phyloP scores from a whole-genome alignment of 2,113 vertebrate species.

The Forbesichthys agassizii region DNA sequence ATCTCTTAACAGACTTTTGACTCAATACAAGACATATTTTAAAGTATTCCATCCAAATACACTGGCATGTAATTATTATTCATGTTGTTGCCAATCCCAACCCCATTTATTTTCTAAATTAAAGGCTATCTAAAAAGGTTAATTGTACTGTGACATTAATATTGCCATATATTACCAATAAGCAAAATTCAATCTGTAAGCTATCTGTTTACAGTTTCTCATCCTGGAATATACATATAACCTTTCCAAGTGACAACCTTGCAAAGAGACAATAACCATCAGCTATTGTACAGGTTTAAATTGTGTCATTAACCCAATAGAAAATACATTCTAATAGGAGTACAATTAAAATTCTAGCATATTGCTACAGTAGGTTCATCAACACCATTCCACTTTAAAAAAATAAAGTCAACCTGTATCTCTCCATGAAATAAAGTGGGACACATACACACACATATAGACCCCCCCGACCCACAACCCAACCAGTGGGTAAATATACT shows the following conservation, averaged over 20 bases:
- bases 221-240: conserved; percentile 20
- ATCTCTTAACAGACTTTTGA: neutral
- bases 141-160: conserved; percentile 30
- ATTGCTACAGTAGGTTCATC: no score
- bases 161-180: conserved; percentile 34
- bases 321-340: conserved; percentile 52
- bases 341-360: conserved; percentile 14
- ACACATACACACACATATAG: conserved; percentile 30
- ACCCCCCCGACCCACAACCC: conserved; percentile 28
- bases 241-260: conserved; percentile 19
- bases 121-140: conserved; percentile 19
- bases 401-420: conserved; percentile 23
- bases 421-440: conserved; percentile 32
- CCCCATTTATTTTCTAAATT: conserved; percentile 1
- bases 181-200: conserved; percentile 27
- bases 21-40: conserved; percentile 64
- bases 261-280: conserved; percentile 2
- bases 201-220: neutral
- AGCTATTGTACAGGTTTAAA: conserved; percentile 9
- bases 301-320: conserved; percentile 35
- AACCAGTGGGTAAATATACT: conserved; percentile 64
- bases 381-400: no score
- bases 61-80: conserved; percentile 2
- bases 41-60: conserved; percentile 30
- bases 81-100: neutral